A percentile compares a stretch with the other conserved stretches of the same genome.
Conservation (phyloP, 2,113 vertebrate genomes). For the Macquaria australasica region DNA sequence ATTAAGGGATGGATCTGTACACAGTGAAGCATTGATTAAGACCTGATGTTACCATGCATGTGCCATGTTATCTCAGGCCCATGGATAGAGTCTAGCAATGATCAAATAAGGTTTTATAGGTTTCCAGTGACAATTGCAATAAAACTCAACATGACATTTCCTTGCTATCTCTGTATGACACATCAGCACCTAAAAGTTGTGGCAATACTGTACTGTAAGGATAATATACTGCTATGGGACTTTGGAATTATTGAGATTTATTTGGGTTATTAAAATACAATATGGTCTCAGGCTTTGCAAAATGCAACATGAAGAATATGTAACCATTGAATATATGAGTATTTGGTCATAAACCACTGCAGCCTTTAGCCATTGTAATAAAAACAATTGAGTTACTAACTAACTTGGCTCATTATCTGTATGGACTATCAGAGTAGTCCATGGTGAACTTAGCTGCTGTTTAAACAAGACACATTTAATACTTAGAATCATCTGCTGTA, state of each 20-base stretch:
- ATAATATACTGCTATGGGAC: neutral
- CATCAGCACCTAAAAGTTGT: neutral
- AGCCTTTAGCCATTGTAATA: neutral
- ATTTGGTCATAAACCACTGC: conserved; percentile 10
- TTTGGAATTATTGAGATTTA: neutral
- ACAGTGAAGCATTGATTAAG: conserved; percentile 51
- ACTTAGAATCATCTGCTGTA: conserved; percentile 4
- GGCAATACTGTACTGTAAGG: neutral
- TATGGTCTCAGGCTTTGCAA: neutral
- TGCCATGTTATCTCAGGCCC: conserved; percentile 24
- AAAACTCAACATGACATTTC: conserved; percentile 18
- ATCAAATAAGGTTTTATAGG: neutral
- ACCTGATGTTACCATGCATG: conserved; percentile 45
- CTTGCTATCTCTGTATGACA: conserved; percentile 17
- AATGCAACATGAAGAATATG: neutral
- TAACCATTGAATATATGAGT: neutral
- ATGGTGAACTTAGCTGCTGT: conserved; percentile 19
- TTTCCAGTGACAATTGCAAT: conserved; percentile 1
- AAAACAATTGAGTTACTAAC: neutral
- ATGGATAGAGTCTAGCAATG: neutral
- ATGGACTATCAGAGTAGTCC: neutral
- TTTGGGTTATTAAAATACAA: conserved; percentile 12
- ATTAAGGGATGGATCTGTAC: conserved; percentile 52
- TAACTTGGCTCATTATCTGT: neutral
- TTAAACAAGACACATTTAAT: conserved; percentile 28